phyloP scores from a whole-genome alignment of 2,113 vertebrate species.

The Clarias magur region DNA sequence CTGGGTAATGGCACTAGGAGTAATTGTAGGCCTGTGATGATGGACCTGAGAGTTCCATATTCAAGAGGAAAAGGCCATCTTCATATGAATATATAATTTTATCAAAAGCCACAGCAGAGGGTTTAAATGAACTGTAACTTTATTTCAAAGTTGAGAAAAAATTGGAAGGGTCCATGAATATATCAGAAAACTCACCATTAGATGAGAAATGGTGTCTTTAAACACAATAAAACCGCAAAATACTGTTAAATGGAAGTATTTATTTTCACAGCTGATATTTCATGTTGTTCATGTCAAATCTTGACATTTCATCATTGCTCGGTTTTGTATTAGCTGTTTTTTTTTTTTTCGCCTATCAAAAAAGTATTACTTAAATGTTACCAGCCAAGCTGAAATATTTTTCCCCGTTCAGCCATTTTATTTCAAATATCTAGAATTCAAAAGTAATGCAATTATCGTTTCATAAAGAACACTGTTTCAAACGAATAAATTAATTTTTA shows the following conservation, averaged over 20 bases:
- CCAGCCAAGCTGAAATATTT: background rate
- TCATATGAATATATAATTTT: slow-evolving; percentile 21
- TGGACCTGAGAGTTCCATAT: slow-evolving; percentile 17
- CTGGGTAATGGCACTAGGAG: slow-evolving; percentile 44
- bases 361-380: background rate
- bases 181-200: background rate
- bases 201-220: background rate
- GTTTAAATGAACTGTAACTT: slow-evolving; percentile 21
- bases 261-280: background rate
- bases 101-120: slow-evolving; percentile 1
- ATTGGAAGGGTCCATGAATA: background rate
- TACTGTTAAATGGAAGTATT: background rate
- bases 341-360: background rate
- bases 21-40: slow-evolving; percentile 46
- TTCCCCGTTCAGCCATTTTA: background rate
- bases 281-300: background rate
- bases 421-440: background rate
- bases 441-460: background rate
- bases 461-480: background rate
- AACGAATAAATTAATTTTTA: background rate
- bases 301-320: background rate
- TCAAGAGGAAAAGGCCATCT: background rate
- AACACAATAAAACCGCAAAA: background rate
- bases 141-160: slow-evolving; percentile 5
- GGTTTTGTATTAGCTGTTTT: background rate